Conservation (phyloP, 2,113 vertebrate genomes). For the Zosterops hypoxanthus region DNA sequence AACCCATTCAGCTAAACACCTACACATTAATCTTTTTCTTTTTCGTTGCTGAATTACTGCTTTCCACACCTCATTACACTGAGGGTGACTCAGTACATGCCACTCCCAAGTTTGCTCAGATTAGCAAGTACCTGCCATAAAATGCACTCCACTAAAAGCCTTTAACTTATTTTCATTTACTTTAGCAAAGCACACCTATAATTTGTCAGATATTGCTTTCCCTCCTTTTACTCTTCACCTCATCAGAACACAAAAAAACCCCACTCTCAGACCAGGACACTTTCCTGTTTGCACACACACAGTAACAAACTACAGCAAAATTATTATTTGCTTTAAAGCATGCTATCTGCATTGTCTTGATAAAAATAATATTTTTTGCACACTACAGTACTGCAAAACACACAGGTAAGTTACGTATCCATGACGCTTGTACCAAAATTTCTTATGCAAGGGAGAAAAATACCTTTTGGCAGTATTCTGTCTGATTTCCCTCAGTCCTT, state of each 20-base stretch:
- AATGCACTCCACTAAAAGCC: neutral
- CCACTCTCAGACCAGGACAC: neutral
- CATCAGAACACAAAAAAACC: neutral
- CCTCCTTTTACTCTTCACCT: neutral
- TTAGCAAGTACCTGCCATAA: neutral
- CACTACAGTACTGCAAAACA: neutral
- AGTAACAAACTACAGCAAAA: neutral
- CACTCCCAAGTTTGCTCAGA: neutral
- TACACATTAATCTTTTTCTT: neutral
- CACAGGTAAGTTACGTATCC: neutral
- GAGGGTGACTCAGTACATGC: neutral
- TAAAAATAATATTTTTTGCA: neutral
- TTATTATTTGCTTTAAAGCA: neutral
- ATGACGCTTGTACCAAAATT: neutral
- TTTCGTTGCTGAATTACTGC: neutral
- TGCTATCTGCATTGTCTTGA: neutral
- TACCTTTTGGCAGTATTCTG: slow-evolving; percentile 74
- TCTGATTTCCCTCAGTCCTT: slow-evolving; percentile 65
- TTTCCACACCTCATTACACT: neutral
- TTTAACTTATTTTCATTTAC: neutral
- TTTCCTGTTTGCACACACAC: neutral
- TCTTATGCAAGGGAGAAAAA: neutral
- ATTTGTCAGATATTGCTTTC: neutral
- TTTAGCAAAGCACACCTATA: neutral
- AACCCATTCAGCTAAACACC: neutral